A percentile compares a stretch with the other conserved stretches of the same genome.
Evolutionary conservation across 2,888 invertebrate genomes (phyloP).

Genomic region (Amaurobius ferox): DNA sequence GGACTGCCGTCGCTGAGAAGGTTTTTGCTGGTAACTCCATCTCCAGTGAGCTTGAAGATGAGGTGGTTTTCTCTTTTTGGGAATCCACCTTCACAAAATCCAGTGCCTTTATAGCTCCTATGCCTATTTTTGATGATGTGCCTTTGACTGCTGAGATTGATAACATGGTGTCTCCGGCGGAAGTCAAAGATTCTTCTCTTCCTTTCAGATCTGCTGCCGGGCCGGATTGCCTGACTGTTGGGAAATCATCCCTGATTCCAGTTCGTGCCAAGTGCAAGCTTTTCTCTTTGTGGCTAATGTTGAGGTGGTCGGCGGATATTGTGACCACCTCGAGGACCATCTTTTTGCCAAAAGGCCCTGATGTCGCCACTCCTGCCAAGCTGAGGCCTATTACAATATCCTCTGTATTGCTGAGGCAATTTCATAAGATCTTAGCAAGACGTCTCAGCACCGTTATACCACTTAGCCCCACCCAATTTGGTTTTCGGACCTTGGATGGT

Average conservation of each 20-base stretch:
- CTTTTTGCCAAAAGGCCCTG: background rate
- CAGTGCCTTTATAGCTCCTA: background rate
- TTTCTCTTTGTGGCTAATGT: background rate
- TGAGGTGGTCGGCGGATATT: background rate
- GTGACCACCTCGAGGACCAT: background rate
- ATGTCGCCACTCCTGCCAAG: background rate
- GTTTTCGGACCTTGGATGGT: background rate
- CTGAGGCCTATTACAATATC: background rate
- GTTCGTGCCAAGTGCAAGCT: background rate
- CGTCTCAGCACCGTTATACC: background rate
- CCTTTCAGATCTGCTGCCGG: background rate
- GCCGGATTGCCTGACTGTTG: background rate
- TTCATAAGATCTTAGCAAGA: slow-evolving; percentile 5
- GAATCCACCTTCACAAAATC: background rate
- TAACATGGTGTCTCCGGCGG: background rate
- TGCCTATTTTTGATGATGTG: background rate
- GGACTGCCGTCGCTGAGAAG: background rate
- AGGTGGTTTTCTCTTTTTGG: slow-evolving; percentile 13
- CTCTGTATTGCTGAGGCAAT: background rate
- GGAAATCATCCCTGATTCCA: background rate
- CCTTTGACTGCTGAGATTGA: too few species aligned
- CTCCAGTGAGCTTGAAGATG: background rate
- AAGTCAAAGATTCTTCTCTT: background rate
- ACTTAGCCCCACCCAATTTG: background rate
- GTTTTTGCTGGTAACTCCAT: background rate